Evolutionary conservation across 2,113 vertebrate genomes (phyloP), one percentile per base, ranked within the genome.

Genomic region (Melanostigma gelatinosum): DNA sequence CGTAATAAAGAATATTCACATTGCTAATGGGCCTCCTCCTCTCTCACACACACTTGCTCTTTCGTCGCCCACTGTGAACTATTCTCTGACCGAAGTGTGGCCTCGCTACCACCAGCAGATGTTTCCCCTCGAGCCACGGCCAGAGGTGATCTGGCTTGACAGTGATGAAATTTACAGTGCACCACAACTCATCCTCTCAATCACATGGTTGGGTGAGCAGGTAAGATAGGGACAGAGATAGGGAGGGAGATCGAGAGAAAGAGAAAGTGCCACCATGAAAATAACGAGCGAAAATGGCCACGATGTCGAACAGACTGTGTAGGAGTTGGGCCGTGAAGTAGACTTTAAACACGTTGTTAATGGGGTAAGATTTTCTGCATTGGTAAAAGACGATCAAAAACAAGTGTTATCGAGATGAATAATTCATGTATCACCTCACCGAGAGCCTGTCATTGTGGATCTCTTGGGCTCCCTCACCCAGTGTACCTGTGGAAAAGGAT

Each of bases 131-230:
- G 86, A 91, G 92, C 70, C 74, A n/a, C 46, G 89, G 79, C 88
- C 80, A 72, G 72, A 92, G 91, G 85, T 83, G 74, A 68, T 29
- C 79, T 91, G 75, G 83, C 71, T 83, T 85, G 79, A 86, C 86
- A 90, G 83, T 67, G 67, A 76, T 77, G 77, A 92, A 85, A 94
- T 93, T 91, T 92, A 89, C 83, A 79, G 87, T 44, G 62, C 84
- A 60, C 66, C 85, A 62, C 72, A 76, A 86, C 88, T 88, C 76
- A 84, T 90, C 79, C 78, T 73, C 78, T 90, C 67, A 34, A 34
- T 91, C 79, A 80, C 73, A 81, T 27, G 85, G 75, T 32, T 79
- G 84, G 78, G 70, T 83, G 87, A 91, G 88, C 71, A 63, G 52
- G 66, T 75, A 50, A 87, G 77, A 84, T 76, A 69, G 60, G 66